phyloP scores from a whole-genome alignment of 2,113 vertebrate species.

The Chaetodon trifascialis region DNA sequence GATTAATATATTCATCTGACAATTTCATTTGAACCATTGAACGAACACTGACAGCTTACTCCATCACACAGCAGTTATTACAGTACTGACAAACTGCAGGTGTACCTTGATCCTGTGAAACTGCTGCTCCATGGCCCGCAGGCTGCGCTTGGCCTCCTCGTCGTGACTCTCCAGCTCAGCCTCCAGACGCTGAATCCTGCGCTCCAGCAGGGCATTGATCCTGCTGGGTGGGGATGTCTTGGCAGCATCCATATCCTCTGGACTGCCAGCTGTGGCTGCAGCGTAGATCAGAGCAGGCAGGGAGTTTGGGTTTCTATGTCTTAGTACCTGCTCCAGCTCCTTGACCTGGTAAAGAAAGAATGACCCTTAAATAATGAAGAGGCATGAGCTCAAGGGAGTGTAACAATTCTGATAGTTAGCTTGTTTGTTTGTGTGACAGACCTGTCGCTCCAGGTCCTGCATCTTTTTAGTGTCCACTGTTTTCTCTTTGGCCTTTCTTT shows the following conservation, averaged over 20 bases:
- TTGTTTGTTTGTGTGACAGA: slow-evolving; percentile 43
- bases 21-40: background rate
- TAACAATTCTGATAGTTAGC: background rate
- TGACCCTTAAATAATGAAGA: background rate
- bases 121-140: slow-evolving; percentile 92
- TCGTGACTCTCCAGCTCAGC: slow-evolving; percentile 91
- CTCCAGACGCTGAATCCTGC: slow-evolving; percentile 91
- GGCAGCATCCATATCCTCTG: rapidly evolving
- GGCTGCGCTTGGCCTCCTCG: slow-evolving; percentile 92
- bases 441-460: slow-evolving; percentile 92
- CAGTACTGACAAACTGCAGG: background rate
- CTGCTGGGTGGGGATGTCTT: slow-evolving; percentile 25
- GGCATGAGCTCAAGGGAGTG: rapidly evolving
- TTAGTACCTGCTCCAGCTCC: slow-evolving; percentile 93
- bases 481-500: slow-evolving; percentile 86
- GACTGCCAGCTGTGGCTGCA: slow-evolving; percentile 82
- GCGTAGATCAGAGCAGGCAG: slow-evolving; percentile 93
- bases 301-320: slow-evolving; percentile 91
- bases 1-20: background rate
- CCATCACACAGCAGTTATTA: background rate
- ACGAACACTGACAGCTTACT: background rate
- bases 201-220: slow-evolving; percentile 88
- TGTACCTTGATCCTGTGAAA: slow-evolving; percentile 93
- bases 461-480: slow-evolving; percentile 88
- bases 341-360: slow-evolving; percentile 85